Evolutionary conservation across 2,797 vertebrate genomes (phyloP).

Genomic region (Paguma larvata): DNA sequence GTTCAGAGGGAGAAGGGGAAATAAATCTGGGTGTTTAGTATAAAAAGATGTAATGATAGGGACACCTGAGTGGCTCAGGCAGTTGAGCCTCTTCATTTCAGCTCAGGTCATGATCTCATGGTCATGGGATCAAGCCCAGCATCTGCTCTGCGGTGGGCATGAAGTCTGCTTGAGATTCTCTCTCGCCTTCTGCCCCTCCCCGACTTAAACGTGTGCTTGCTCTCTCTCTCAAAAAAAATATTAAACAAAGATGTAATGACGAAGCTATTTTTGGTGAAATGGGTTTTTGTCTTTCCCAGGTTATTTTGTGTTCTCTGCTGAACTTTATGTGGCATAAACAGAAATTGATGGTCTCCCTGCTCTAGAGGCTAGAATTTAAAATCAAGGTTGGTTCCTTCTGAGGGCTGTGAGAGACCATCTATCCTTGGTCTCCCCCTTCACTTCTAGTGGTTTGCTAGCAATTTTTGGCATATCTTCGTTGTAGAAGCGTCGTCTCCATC

Average conservation of each 20-base stretch:
- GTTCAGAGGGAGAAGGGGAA: not conserved
- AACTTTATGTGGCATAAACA: conserved; percentile 30
- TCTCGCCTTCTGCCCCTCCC: too few relatives aligned
- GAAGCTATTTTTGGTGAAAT: not conserved
- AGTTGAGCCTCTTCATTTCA: too few relatives aligned
- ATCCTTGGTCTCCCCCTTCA: not conserved
- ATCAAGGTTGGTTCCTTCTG: not conserved
- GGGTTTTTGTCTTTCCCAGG: not conserved
- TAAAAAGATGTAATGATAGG: not conserved
- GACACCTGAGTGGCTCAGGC: too few relatives aligned
- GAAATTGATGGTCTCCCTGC: not conserved
- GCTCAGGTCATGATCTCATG: too few relatives aligned
- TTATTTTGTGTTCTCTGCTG: not conserved
- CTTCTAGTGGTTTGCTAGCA: not conserved
- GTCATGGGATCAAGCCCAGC: too few relatives aligned
- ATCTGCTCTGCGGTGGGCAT: too few relatives aligned
- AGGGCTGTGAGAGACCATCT: not conserved
- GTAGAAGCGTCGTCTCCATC: not conserved
- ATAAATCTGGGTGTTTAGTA: not conserved
- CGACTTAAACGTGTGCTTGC: too few relatives aligned
- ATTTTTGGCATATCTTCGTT: not conserved
- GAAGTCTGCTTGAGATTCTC: too few relatives aligned
- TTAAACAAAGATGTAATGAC: not conserved
- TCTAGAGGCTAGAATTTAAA: not conserved
- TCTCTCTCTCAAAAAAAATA: too few relatives aligned